Base-by-base conservation (phyloP, 53 echinoderm and acorn worm genomes). In the Henricia sp. region DNA sequence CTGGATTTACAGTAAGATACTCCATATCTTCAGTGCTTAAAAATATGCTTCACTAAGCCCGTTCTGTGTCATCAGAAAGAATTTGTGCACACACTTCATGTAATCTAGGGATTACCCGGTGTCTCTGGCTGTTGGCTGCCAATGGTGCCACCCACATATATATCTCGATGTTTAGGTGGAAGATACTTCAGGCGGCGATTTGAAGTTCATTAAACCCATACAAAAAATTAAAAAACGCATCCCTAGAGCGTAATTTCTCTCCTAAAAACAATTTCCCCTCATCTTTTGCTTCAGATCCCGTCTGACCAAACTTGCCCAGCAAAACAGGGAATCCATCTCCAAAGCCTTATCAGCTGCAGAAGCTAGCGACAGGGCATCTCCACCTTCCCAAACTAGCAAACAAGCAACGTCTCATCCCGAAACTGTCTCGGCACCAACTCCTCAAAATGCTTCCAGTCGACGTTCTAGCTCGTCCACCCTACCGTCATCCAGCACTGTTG, bases 1-100 rank as follows among this genome's bases (percentile, higher is more conserved):
- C 0, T 76, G 29, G 76, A 76, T 76, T 33, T 76, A 16, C 76
- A 76, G 76, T 76, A 76, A 76, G 76, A n/a, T n/a, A n/a, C n/a
- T n/a, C n/a, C n/a, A n/a, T n/a, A n/a, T n/a, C n/a, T n/a, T n/a
- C n/a, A n/a, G n/a, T n/a, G n/a, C n/a, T n/a, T 74, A 71, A 6
- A 10, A 17, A 26, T 6, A 4, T 23, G 4, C 4, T 4, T 11
- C 55, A 19, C 14, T 54, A 19, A 19, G 55, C 55, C 14, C 21
- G 21, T 23, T 14, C 6, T 35, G 8, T 65, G 2, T 65, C 65
- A 58, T 53, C 6, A 28, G 6, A 26, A 26, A 10, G 20, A 10
- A 54, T 4, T 19, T 68, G 25, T n/a, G n/a, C n/a, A n/a, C n/a
- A n/a, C n/a, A n/a, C n/a, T n/a, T n/a, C n/a, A n/a, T n/a, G n/a